These are phyloP conservation scores for Megalopta genalis DNA, from an alignment of 1,140 invertebrate species.

Conservation along the genomic window DNA sequence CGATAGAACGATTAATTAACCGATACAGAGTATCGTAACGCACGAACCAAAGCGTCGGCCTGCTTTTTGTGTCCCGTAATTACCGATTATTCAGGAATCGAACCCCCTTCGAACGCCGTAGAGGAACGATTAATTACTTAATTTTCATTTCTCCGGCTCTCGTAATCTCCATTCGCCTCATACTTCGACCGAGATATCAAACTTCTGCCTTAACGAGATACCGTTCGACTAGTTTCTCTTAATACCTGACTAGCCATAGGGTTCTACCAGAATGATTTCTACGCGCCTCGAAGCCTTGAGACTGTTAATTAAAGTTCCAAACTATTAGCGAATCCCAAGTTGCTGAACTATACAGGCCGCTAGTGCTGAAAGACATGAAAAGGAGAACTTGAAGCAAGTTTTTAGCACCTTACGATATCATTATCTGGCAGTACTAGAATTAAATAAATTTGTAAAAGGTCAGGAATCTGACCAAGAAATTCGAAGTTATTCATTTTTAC, in stretches of 20 bases:
- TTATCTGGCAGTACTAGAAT: too few species aligned
- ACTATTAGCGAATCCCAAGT: too few species aligned
- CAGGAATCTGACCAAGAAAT: too few species aligned
- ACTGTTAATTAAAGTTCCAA: too few species aligned
- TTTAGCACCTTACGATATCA: too few species aligned
- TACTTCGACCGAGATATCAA: not conserved
- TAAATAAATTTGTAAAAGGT: too few species aligned
- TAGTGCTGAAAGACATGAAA: not conserved
- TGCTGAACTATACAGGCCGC: not conserved
- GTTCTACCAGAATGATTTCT: too few species aligned
- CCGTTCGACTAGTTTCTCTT: too few species aligned
- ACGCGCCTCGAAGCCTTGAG: too few species aligned
- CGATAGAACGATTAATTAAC: slow-evolving; percentile 15
- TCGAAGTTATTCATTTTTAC: too few species aligned
- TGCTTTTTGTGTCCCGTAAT: slow-evolving; percentile 25
- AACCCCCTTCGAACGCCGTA: not conserved
- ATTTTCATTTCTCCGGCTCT: not conserved
- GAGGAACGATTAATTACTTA: not conserved
- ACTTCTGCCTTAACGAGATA: not conserved
- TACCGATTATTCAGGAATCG: slow-evolving; percentile 35
- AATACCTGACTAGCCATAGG: too few species aligned
- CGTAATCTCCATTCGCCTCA: not conserved
- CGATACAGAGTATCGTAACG: not conserved
- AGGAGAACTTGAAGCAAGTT: too few species aligned
- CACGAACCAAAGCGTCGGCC: not conserved